Conservation (phyloP, 2,888 invertebrate genomes). For the Andrena hattorfiana region DNA sequence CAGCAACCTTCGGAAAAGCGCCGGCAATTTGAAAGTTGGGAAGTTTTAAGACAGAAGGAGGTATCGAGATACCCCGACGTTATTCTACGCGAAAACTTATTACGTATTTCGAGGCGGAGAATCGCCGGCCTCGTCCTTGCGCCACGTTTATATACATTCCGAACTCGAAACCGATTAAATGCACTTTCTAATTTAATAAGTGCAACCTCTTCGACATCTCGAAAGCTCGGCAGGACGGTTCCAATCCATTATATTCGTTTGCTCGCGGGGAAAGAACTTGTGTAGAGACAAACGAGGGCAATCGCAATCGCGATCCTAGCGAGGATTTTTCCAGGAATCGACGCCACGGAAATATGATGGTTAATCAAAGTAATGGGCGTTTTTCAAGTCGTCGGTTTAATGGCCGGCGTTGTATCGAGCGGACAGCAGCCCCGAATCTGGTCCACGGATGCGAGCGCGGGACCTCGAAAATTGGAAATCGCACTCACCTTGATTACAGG, state of each 20-base stretch:
- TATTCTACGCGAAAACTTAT: not conserved
- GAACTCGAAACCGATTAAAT: not conserved
- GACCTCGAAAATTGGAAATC: constrained; percentile 76
- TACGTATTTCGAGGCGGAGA: not conserved
- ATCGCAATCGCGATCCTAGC: constrained; percentile 27
- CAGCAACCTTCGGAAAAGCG: not conserved
- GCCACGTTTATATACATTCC: too few species aligned
- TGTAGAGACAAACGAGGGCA: constrained; percentile 33
- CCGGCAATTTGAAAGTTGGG: not conserved
- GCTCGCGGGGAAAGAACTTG: not conserved
- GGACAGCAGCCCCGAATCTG: constrained; percentile 22
- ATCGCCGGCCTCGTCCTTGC: too few species aligned
- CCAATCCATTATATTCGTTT: constrained; percentile 4
- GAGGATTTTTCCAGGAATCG: constrained; percentile 65
- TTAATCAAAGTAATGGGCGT: constrained; percentile 81
- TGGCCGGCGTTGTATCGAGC: constrained; percentile 29
- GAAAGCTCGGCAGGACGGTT: not conserved
- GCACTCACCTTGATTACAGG: constrained; percentile 80
- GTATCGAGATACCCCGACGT: not conserved
- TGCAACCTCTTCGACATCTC: not conserved
- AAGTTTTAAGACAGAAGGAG: not conserved
- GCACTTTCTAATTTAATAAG: constrained; percentile 3
- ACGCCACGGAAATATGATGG: constrained; percentile 73
- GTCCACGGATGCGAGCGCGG: constrained; percentile 34
- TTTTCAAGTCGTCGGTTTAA: constrained; percentile 69